Base-by-base conservation (phyloP, 2,888 invertebrate species). In the Drosophila kuntzei region DNA sequence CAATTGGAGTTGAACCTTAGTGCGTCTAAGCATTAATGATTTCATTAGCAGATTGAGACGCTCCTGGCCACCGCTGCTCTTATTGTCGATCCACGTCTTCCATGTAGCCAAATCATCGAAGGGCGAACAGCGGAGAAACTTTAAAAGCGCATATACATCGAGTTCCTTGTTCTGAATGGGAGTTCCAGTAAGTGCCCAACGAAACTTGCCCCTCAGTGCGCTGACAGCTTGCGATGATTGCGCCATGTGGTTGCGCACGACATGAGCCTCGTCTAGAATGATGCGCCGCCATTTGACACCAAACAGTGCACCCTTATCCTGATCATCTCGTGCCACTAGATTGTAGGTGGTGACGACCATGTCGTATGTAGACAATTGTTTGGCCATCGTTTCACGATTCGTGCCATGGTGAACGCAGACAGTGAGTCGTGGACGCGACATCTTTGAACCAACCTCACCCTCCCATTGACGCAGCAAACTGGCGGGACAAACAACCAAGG, bases 141-240 rank as follows among this genome's bases (percentile, higher is more conserved):
- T 96, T n/a, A 97, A 90, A 43, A 97, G 92, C 0, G 96, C 94
- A 92, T 95, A 97, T 37, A 97, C 93, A 91, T 97, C 98, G 65
- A 96, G 92, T 90, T 98, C 96, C 90, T 97, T 96, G 91, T 99
- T 99, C 89, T 99, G 99, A 43, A 99, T 96, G 0, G 99, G 99
- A 0, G 98, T 98, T 22, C 99, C 99, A 0, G 98, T 98, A 18
- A 99, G 94, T 0, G 95, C 96, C 97, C 97, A 98, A 11, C 97
- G 95, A 1, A 94, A 93, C 61, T 92, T 93, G 4, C 80, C 90
- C 1, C 62, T 78, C 32, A 91, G 43, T 2, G 93, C 92, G 89
- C 95, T 96, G 8, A 95, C 96, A 0, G 96, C 96, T 67, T 93
- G 90, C 0, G 97, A 95, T 0, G 95, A 95, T 73, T 94, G 93